These are phyloP conservation scores for Pachyrhynchus sulphureomaculatus DNA, from an alignment of 1,140 invertebrate genomes.

Conservation along the genomic window DNA sequence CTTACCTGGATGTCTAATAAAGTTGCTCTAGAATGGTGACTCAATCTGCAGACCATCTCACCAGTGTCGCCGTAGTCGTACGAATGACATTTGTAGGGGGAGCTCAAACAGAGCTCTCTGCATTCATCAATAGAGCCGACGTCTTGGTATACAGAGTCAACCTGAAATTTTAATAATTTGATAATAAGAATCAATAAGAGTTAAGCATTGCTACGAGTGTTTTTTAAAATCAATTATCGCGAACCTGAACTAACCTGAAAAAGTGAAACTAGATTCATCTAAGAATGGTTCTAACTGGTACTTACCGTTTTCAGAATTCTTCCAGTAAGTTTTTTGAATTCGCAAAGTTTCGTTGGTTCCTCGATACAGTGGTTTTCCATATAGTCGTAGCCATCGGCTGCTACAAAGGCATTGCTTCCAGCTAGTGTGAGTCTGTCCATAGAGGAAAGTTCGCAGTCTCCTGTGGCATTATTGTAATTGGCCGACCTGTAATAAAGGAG, in stretches of 20 bases:
- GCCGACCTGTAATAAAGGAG: conserved; percentile 80
- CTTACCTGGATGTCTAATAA: conserved; percentile 81
- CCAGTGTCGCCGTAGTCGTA: conserved; percentile 92
- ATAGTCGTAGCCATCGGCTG: conserved; percentile 74
- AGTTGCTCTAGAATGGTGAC: conserved; percentile 86
- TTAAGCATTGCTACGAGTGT: too few relatives aligned
- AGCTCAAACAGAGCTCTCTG: conserved; percentile 83
- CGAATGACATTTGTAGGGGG: conserved; percentile 83
- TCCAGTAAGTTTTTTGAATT: conserved; percentile 85
- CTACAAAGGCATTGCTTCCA: conserved; percentile 67
- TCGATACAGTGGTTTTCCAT: conserved; percentile 89
- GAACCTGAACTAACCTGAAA: too few relatives aligned
- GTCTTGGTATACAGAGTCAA: conserved; percentile 90
- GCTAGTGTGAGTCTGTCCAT: conserved; percentile 87
- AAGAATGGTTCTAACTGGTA: not conserved
- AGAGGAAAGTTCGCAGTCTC: conserved; percentile 82
- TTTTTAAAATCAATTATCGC: too few relatives aligned
- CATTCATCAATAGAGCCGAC: conserved; percentile 84
- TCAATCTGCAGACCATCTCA: conserved; percentile 87
- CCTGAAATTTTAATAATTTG: too few relatives aligned
- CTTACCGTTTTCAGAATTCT: conserved; percentile 79
- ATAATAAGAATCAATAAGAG: too few relatives aligned
- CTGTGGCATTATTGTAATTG: conserved; percentile 83
- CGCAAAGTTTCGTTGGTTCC: conserved; percentile 86
- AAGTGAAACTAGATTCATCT: too few relatives aligned